phyloP scores from a whole-genome alignment of 37 sponge, comb jelly and placozoan genomes.

The Halichondria panicea region DNA sequence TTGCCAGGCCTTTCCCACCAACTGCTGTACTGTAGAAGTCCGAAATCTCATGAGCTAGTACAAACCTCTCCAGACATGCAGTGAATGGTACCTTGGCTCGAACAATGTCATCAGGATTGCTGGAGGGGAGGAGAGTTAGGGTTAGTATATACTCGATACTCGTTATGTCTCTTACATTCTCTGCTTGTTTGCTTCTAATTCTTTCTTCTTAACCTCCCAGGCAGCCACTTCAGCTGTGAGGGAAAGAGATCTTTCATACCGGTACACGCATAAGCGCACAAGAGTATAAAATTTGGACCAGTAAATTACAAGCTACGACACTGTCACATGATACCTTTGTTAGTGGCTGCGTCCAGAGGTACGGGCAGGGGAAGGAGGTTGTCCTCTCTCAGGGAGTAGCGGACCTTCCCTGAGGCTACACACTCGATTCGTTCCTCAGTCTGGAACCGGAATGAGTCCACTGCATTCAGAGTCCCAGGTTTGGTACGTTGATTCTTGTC shows the following conservation, averaged over 20 bases:
- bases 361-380: conserved; percentile 67
- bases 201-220: conserved; percentile 67
- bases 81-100: conserved; percentile 59
- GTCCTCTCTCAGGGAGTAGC: conserved; percentile 67
- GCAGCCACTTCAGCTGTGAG: conserved; percentile 48
- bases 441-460: conserved; percentile 61
- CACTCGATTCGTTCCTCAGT: conserved; percentile 84
- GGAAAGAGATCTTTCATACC: too few species aligned
- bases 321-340: conserved; percentile 33
- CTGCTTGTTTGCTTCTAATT: conserved; percentile 71
- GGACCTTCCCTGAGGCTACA: conserved; percentile 65
- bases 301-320: not conserved
- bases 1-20: conserved; percentile 44
- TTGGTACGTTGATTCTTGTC: conserved; percentile 42
- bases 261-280: too few species aligned
- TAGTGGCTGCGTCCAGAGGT: conserved; percentile 76
- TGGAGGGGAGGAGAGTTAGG: too few species aligned
- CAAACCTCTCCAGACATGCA: conserved; percentile 55
- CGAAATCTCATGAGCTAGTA: conserved; percentile 39
- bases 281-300: not conserved
- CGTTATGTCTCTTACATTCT: conserved; percentile 75
- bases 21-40: conserved; percentile 77
- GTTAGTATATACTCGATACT: too few species aligned
- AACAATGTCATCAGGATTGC: conserved; percentile 76
- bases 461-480: conserved; percentile 32